Conservation (phyloP, 2,888 invertebrate genomes). For the Nezara viridula region DNA sequence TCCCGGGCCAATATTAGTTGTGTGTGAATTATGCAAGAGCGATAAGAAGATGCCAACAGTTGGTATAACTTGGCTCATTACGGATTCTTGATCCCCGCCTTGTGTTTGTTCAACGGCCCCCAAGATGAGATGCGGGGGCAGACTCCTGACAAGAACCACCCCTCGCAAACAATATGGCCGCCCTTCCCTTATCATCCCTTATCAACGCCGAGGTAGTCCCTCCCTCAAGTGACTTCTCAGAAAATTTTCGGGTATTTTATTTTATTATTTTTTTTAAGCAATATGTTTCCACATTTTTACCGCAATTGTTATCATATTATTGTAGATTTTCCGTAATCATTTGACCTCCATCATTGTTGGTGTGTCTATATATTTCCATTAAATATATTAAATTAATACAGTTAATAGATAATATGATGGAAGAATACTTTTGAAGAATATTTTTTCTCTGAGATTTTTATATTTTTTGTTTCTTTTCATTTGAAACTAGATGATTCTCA, state of each 20-base stretch:
- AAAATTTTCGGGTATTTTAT: neutral
- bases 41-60: constrained; percentile 64
- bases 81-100: constrained; percentile 65
- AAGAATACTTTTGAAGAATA: no score
- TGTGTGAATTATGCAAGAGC: constrained; percentile 64
- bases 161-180: constrained; percentile 42
- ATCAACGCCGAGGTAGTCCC: constrained; percentile 9
- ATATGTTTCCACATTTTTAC: no score
- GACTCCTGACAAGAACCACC: constrained; percentile 39
- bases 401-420: no score
- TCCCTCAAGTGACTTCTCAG: neutral
- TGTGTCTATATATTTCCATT: no score
- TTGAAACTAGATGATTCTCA: no score
- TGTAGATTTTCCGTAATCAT: no score
- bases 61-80: constrained; percentile 65
- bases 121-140: constrained; percentile 63
- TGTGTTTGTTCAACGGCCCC: constrained; percentile 50
- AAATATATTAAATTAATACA: no score
- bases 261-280: neutral
- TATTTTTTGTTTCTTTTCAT: no score
- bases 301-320: no score
- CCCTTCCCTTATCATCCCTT: neutral
- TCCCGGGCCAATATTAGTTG: constrained; percentile 65
- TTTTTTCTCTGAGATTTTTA: no score
- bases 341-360: no score